Evolutionary conservation across 1,140 invertebrate genomes (phyloP), one percentile per base, ranked within the genome.

Genomic region (Drosophila lini): DNA sequence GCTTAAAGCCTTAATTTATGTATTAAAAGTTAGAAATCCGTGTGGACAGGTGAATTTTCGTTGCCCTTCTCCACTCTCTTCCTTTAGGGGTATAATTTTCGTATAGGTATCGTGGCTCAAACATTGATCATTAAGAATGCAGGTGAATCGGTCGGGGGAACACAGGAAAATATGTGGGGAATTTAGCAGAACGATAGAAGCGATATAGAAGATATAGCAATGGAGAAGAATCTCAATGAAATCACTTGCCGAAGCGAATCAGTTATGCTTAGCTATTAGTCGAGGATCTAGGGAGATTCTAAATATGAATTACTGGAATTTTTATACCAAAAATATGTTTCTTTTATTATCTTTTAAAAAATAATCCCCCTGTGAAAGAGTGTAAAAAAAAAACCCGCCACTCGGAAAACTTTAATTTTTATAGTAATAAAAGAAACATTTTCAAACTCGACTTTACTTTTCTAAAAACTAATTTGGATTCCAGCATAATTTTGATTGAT

Each of bases 11-110:
- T 89, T 89, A 78, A 89, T 89, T 89, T 89, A 84, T 79, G 80
- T 89, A 81, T 84, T 88, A 83, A 83, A 88, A 89, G 78, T 89
- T 89, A 89, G 84, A 90, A 89, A 89, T 89, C 85, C 84, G 81
- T 89, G 84, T 90, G 84, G 80, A 89, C 84, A 89, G 84, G 84
- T 89, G 81, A 89, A 78, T 81, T 84, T 40, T 76, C 19, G 31
- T 36, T 65, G 59, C 25, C 47, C 44, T 40, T 38, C 15, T 15
- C 31, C 50, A 73, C 11, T n/a, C 50, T 36, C 5, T 36, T 2
- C 6, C 32, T 45, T 19, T 32, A 15, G 48, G 44, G 75, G 62
- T 85, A 81, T 84, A 85, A 85, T 85, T 85, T 38, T 81, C 1
- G 31, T 42, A 47, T 50, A 16, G 53, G 38, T 45, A 53, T 42